phyloP scores from a whole-genome alignment of 2,888 invertebrate genomes.

The Chromoteleia sp. region DNA sequence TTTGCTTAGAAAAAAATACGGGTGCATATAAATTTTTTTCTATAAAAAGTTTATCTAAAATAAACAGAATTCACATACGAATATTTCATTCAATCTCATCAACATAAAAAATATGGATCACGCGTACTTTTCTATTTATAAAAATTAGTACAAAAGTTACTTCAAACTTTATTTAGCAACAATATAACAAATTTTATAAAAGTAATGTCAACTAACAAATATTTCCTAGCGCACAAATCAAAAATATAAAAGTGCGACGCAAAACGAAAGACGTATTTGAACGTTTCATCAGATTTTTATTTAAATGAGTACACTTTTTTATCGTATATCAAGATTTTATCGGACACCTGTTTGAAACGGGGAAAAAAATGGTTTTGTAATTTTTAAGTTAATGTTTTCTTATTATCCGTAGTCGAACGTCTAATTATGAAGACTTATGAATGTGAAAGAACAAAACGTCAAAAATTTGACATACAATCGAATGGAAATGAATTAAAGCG shows the following conservation, averaged over 20 bases:
- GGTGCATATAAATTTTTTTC: too few species aligned
- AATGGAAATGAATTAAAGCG: conserved; percentile 31
- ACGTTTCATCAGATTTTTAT: conserved; percentile 33
- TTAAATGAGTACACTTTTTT: conserved; percentile 26
- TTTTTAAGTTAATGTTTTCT: conserved; percentile 8
- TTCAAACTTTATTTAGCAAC: too few species aligned
- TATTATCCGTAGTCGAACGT: not conserved
- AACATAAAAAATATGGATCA: too few species aligned
- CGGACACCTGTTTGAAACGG: conserved; percentile 16
- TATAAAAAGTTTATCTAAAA: too few species aligned
- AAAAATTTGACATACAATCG: conserved; percentile 21
- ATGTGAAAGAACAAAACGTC: conserved; percentile 27
- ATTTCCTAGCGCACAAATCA: too few species aligned
- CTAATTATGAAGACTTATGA: conserved; percentile 27
- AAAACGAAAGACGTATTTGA: not conserved
- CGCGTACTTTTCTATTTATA: too few species aligned
- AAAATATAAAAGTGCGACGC: not conserved
- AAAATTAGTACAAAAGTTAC: too few species aligned
- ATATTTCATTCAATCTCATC: too few species aligned
- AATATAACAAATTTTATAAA: too few species aligned
- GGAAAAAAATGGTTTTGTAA: conserved; percentile 15
- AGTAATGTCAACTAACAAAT: too few species aligned
- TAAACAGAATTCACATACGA: too few species aligned
- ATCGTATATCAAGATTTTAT: conserved; percentile 45
- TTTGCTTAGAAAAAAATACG: too few species aligned